Evolutionary conservation across 2,113 vertebrate species (phyloP), one percentile per base, ranked within the genome.

Genomic region (Hymenochirus boettgeri): DNA sequence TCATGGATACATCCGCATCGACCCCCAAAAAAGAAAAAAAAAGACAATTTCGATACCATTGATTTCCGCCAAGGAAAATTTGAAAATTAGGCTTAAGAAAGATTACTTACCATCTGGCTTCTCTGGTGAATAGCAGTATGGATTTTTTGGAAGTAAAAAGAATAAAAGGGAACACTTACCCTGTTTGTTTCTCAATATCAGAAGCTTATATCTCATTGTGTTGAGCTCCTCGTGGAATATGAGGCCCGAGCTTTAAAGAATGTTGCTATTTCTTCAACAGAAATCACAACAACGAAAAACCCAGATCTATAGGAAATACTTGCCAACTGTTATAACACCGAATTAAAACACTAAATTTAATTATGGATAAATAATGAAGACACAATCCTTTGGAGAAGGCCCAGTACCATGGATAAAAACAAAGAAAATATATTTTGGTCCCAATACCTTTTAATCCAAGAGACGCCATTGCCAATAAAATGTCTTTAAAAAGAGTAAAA

Each of bases 401-500:
- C n/a, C n/a, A n/a, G n/a, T n/a, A n/a, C n/a, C n/a, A n/a, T n/a
- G n/a, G n/a, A n/a, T n/a, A n/a, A n/a, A n/a, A n/a, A n/a, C n/a
- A n/a, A n/a, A n/a, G n/a, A n/a, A n/a, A n/a, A n/a, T 31, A 31
- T 42, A 39, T 21, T 9, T 27, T 58, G 62, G 12, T 69, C 29
- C 70, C 57, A 71, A 71, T 74, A 80, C 79, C 72, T 70, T 66
- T 48, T 60, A 52, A 72, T 75, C n/a, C n/a, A n/a, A n/a, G n/a
- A n/a, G n/a, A n/a, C n/a, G n/a, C n/a, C n/a, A n/a, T n/a, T n/a
- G n/a, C n/a, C n/a, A n/a, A n/a, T n/a, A n/a, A n/a, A n/a, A n/a
- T n/a, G n/a, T n/a, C n/a, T n/a, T n/a, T n/a, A n/a, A n/a, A n/a
- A n/a, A n/a, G n/a, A n/a, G n/a, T n/a, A n/a, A n/a, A n/a, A n/a